phyloP scores from a whole-genome alignment of 2,797 vertebrate genomes.

The Neostethus bicornis region DNA sequence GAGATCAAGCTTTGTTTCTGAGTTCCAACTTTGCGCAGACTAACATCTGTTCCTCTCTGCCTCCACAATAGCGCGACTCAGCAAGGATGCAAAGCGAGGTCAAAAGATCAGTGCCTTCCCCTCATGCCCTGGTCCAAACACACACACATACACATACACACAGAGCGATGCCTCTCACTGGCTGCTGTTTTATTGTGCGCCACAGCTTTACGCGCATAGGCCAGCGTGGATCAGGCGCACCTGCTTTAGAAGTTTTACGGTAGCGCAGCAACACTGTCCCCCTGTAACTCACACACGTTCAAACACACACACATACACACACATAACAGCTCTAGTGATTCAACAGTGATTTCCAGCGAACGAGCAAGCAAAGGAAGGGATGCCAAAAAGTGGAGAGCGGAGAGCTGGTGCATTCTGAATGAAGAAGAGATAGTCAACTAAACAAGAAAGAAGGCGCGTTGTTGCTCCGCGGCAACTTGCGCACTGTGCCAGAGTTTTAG shows the following conservation, averaged over 20 bases:
- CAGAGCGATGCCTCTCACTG: slow-evolving; percentile 41
- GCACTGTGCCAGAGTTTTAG: slow-evolving; percentile 80
- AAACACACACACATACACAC: slow-evolving; percentile 51
- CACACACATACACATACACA: slow-evolving; percentile 6
- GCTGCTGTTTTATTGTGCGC: slow-evolving; percentile 72
- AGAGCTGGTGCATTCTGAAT: slow-evolving; percentile 66
- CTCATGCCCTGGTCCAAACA: slow-evolving; percentile 53
- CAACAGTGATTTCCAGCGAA: slow-evolving; percentile 80
- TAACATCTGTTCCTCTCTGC: slow-evolving; percentile 79
- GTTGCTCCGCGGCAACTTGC: slow-evolving; percentile 79
- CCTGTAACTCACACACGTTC: slow-evolving; percentile 59
- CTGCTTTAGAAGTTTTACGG: slow-evolving; percentile 86
- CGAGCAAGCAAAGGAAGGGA: slow-evolving; percentile 80
- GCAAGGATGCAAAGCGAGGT: slow-evolving; percentile 77
- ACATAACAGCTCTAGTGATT: slow-evolving; percentile 77
- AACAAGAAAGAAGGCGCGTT: slow-evolving; percentile 71
- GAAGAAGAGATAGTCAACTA: slow-evolving; percentile 48
- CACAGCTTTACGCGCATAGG: slow-evolving; percentile 60
- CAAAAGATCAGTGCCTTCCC: slow-evolving; percentile 79
- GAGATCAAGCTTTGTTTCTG: slow-evolving; percentile 46
- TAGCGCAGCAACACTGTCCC: slow-evolving; percentile 80
- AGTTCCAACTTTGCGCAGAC: slow-evolving; percentile 58
- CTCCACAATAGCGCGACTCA: slow-evolving; percentile 78
- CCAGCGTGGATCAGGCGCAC: slow-evolving; percentile 75
- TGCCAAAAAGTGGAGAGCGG: slow-evolving; percentile 80